These are phyloP conservation scores for Pemphredon lugubris DNA, from an alignment of 2,888 invertebrate species.

Conservation along the genomic window DNA sequence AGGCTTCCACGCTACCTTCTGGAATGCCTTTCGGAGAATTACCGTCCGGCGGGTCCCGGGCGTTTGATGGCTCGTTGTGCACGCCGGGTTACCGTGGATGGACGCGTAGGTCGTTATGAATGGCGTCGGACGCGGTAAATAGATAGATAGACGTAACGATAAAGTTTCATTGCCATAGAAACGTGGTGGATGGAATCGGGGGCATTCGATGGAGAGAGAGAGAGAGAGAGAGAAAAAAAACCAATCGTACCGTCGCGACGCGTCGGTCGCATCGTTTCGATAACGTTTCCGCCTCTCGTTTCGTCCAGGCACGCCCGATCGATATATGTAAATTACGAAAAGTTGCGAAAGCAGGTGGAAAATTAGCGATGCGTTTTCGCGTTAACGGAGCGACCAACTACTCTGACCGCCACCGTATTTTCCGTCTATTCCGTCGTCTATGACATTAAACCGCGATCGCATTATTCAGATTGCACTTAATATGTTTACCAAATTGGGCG, in stretches of 20 bases:
- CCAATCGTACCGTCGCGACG: too few relatives aligned
- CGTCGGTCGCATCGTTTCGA: too few relatives aligned
- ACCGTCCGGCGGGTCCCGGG: slow-evolving; percentile 8
- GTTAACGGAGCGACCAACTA: slow-evolving; percentile 7
- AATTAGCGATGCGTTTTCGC: slow-evolving; percentile 16
- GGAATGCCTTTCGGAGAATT: slow-evolving; percentile 46
- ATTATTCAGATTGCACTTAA: slow-evolving; percentile 75
- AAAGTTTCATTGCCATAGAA: too few relatives aligned
- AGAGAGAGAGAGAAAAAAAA: too few relatives aligned
- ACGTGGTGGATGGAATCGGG: too few relatives aligned
- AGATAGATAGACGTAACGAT: too few relatives aligned
- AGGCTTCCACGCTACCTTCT: slow-evolving; percentile 13
- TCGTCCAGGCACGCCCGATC: not conserved
- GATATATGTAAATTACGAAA: slow-evolving; percentile 30
- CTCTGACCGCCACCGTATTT: slow-evolving; percentile 42
- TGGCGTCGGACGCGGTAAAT: slow-evolving; percentile 43
- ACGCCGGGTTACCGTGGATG: slow-evolving; percentile 43
- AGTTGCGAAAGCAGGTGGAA: slow-evolving; percentile 21
- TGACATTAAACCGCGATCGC: slow-evolving; percentile 70
- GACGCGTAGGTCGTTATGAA: slow-evolving; percentile 50
- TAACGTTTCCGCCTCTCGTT: not conserved
- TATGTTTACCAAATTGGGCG: slow-evolving; percentile 75
- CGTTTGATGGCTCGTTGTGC: slow-evolving; percentile 28
- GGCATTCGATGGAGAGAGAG: too few relatives aligned
- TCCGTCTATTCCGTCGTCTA: slow-evolving; percentile 54